Base-by-base conservation (phyloP, 2,888 invertebrate species). In the Protophormia terraenovae region DNA sequence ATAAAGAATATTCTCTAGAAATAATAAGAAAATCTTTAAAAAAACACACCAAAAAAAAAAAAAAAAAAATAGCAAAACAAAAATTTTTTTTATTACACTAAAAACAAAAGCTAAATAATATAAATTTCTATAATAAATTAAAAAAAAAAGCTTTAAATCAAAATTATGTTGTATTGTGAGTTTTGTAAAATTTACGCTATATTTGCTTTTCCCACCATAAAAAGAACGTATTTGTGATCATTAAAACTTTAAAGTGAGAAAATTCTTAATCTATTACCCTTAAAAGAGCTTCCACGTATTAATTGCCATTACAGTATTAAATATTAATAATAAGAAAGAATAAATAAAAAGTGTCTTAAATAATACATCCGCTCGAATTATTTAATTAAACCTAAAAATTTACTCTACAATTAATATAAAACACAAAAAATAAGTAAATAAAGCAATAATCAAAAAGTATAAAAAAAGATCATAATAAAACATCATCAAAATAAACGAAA, bases 201-300 rank as follows among this genome's bases (percentile, higher is more conserved):
- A 85, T 90, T 90, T 76, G 90, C 90, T 86, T 90, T 88, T 87
- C 89, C 90, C 85, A 90, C 90, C 80, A 89, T 88, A 81, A 90
- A 90, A 90, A 90, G 90, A 90, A 90, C 90, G 90, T 88, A 89
- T 89, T 89, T 88, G 87, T 90, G 76, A 82, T 66, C 22, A 14
- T 19, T 12, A 32, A 29, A 82, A 88, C 27, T 67, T 62, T 47
- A 29, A 50, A n/a, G 32, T 53, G n/a, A n/a, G 41, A 64, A 71
- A 38, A 22, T 62, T 62, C 7, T 16, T 47, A n/a, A n/a, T n/a
- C n/a, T n/a, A n/a, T n/a, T n/a, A n/a, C n/a, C n/a, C n/a, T 19
- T 19, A 47, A 2, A 64, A 66, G n/a, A 32, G 8, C 66, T 41
- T 72, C 32, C 10, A 24, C 24, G 24, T 55, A 66, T 29, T 32